Evolutionary conservation across 2,888 invertebrate species (phyloP).

Genomic region (Campaea margaritaria): DNA sequence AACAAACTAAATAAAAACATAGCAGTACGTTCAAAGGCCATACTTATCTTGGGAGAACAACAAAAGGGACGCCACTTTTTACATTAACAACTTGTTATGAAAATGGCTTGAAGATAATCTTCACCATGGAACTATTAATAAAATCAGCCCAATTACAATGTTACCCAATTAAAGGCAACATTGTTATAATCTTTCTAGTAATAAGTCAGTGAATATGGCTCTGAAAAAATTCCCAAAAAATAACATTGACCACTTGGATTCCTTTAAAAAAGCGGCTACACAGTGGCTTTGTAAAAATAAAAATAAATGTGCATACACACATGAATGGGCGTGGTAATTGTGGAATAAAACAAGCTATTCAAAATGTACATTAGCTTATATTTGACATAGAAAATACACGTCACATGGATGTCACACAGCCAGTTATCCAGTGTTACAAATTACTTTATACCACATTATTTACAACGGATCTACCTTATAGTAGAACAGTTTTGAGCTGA

Average conservation of each 20-base stretch:
- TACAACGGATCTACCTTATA: slow-evolving; percentile 42
- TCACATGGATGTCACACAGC: slow-evolving; percentile 55
- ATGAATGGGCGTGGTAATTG: slow-evolving; percentile 13
- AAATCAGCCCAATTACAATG: too few species aligned
- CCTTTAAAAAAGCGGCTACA: not conserved
- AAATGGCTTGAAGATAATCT: not conserved
- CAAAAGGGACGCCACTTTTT: not conserved
- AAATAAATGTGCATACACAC: slow-evolving; percentile 1
- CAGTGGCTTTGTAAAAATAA: not conserved
- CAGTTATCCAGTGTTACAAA: slow-evolving; percentile 23
- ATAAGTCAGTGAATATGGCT: too few species aligned
- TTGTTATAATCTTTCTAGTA: too few species aligned
- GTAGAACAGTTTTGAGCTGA: slow-evolving; percentile 33
- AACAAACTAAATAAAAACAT: too few species aligned
- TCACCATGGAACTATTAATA: not conserved
- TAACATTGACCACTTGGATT: not conserved
- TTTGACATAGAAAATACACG: slow-evolving; percentile 81
- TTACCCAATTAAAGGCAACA: not conserved
- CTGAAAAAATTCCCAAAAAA: not conserved
- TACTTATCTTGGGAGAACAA: too few species aligned
- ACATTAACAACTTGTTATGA: too few species aligned
- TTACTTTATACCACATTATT: slow-evolving; percentile 59
- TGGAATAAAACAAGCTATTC: slow-evolving; percentile 70
- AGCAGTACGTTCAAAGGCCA: too few species aligned
- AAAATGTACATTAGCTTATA: slow-evolving; percentile 81